Percentiles rank a stretch among this genome's conserved stretches.
phyloP scores from a whole-genome alignment of 2,797 vertebrate genomes.

The Urophycis tenuis region DNA sequence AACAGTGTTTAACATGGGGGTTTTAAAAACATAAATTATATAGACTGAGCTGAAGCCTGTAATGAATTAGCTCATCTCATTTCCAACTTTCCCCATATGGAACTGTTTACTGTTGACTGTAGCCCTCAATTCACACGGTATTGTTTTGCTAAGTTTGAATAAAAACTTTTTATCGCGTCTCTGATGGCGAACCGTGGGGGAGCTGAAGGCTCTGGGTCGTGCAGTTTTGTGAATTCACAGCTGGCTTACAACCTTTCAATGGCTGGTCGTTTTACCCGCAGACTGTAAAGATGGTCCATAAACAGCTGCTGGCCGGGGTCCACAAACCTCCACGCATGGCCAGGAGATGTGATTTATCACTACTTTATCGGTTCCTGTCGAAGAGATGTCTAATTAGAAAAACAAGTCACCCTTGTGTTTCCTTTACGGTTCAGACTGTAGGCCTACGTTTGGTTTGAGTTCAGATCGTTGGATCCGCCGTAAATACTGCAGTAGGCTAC shows the following conservation, averaged over 20 bases:
- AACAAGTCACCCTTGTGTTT: not conserved
- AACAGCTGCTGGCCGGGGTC: not conserved
- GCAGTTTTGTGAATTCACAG: not conserved
- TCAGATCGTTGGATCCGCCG: no score
- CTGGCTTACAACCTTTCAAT: not conserved
- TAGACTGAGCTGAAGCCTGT: not conserved
- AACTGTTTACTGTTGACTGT: not conserved
- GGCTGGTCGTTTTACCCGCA: not conserved
- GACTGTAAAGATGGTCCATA: not conserved
- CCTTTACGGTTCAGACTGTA: no score
- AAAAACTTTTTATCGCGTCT: not conserved
- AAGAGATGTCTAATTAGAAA: not conserved
- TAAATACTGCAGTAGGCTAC: no score
- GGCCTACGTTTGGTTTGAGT: no score
- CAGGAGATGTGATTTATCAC: not conserved
- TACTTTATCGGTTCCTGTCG: not conserved
- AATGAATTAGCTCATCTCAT: not conserved
- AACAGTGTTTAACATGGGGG: no score
- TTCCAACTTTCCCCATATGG: not conserved
- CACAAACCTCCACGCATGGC: not conserved
- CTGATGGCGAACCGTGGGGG: not conserved
- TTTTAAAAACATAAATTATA: not conserved
- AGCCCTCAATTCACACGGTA: not conserved
- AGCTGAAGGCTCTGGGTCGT: not conserved
- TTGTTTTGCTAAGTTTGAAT: not conserved